Base-by-base conservation (phyloP, 2,888 invertebrate species). In the Tenthredo livida region DNA sequence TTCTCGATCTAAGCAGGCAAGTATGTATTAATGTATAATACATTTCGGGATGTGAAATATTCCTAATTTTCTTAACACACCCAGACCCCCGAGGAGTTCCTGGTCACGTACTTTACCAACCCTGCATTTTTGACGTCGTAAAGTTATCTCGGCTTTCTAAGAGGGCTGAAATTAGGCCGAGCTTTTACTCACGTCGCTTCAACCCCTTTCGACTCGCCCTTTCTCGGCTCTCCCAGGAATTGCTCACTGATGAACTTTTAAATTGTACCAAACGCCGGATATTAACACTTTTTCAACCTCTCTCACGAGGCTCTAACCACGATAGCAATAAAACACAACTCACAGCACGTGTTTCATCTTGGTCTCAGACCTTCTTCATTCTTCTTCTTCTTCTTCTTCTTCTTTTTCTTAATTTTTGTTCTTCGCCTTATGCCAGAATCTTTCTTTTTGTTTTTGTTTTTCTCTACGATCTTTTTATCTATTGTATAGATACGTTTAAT, bases 221-320 rank as follows among this genome's bases (percentile, higher is more conserved):
- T 21, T 21, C 29, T 43, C 21, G 2, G 12, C 21, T 40, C 73
- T 12, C 12, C 9, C 3, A 73, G 40, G 43, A 73, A 73, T 73
- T 73, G 73, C 73, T 73, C 40, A 21, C 43, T 77, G 50, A 77
- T 50, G 77, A 77, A 77, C 77, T 77, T 77, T 77, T 50, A 77
- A 77, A 47, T 77, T 77, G 73, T 73, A 73, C 77, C 77, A 54
- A 50, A 77, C 75, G 47, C 29, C 77, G 77, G 50, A 77, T 77
- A 77, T 77, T 50, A 77, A 77, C 33, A 50, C 77, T 77, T 77
- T 77, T 77, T 73, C 43, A 43, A 67, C 73, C 67, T 67, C 43
- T 73, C 21, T 25, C 29, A 17, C 73, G 21, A 40, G 73, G 40
- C 21, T 43, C 43, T n/a, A 43, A 73, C 40, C 40, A 25, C 40